These are phyloP conservation scores for Clepsis dumicolana DNA, from an alignment of 2,888 invertebrate species.

Conservation along the genomic window DNA sequence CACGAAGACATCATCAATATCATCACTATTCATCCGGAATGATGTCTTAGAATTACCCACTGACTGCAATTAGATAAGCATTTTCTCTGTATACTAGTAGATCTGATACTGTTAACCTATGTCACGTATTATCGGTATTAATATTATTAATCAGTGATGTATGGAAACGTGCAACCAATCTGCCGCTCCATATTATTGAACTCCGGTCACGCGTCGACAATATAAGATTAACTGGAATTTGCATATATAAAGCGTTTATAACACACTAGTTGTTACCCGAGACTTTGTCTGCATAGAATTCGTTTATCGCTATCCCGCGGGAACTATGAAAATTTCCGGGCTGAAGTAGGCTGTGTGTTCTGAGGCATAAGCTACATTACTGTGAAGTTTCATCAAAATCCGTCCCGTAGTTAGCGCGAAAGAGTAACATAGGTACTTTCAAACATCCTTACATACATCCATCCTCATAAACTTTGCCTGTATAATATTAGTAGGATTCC, in stretches of 20 bases:
- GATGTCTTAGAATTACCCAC: conserved; percentile 7
- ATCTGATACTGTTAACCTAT: neutral
- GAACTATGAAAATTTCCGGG: no score
- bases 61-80: conserved; percentile 30
- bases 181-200: conserved; percentile 21
- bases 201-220: conserved; percentile 14
- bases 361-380: no score
- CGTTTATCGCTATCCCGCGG: no score
- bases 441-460: no score
- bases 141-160: conserved; percentile 19
- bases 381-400: no score
- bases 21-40: neutral
- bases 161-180: conserved; percentile 22
- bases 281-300: no score
- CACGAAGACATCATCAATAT: neutral
- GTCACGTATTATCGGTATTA: conserved; percentile 31
- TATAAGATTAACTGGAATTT: conserved; percentile 27
- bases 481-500: no score
- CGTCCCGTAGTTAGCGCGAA: no score
- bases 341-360: no score
- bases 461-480: no score
- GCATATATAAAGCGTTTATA: conserved; percentile 25
- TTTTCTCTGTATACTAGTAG: neutral
- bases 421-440: no score
- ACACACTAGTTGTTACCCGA: no score